Conservation (phyloP, 2,113 vertebrate genomes). For the Ciconia boyciana region DNA sequence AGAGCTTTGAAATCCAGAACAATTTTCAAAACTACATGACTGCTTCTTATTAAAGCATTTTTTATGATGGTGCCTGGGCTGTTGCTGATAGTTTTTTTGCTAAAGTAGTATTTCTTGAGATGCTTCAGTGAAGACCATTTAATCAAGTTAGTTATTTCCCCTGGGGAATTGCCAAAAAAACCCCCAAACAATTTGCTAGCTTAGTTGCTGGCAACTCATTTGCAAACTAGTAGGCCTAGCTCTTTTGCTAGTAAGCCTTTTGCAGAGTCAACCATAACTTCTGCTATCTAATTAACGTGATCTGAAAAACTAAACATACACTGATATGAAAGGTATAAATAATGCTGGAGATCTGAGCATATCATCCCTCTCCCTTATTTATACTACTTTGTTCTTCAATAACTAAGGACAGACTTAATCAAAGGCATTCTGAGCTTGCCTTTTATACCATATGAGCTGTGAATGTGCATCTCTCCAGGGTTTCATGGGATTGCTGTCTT, state of each 20-base stretch:
- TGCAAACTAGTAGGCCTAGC: background rate
- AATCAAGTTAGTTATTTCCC: background rate
- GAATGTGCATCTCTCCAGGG: background rate
- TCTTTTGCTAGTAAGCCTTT: background rate
- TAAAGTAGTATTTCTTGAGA: background rate
- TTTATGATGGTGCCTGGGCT: background rate
- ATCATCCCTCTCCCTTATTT: background rate
- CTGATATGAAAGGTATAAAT: background rate
- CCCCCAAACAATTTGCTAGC: background rate
- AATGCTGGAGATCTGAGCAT: background rate
- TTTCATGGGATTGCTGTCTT: background rate
- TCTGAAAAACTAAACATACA: background rate
- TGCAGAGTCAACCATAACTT: background rate
- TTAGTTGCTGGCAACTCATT: background rate
- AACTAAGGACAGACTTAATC: background rate
- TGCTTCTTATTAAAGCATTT: background rate
- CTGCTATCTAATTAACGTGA: background rate
- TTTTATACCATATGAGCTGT: background rate
- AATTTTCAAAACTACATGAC: background rate
- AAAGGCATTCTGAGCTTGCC: background rate
- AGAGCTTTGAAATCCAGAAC: background rate
- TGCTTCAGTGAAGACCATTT: background rate
- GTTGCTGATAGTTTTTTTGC: background rate
- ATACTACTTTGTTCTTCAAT: background rate
- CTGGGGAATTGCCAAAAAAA: background rate